phyloP scores from a whole-genome alignment of 2,797 vertebrate genomes.

The Streptopelia turtur region DNA sequence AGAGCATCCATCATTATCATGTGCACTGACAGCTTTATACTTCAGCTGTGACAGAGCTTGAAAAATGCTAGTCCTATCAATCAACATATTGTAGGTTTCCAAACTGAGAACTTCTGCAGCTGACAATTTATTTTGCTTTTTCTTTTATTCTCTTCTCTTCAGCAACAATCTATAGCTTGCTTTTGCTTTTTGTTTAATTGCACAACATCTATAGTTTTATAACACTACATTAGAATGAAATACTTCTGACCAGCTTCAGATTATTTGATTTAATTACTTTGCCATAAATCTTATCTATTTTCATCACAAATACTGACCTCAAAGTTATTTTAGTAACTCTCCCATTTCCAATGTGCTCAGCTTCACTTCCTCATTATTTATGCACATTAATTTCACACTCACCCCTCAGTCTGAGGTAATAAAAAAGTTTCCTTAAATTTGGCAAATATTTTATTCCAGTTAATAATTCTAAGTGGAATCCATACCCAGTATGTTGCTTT shows the following conservation, averaged over 20 bases:
- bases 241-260: background rate
- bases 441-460: background rate
- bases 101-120: constrained; percentile 57
- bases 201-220: background rate
- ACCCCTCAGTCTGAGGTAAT: background rate
- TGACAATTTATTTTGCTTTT: constrained; percentile 59
- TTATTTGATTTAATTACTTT: constrained; percentile 49
- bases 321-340: constrained; percentile 38
- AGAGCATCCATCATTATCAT: constrained; percentile 75
- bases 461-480: background rate
- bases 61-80: constrained; percentile 75
- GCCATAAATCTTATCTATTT: constrained; percentile 36
- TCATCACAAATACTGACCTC: constrained; percentile 40
- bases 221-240: constrained; percentile 26
- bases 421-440: background rate
- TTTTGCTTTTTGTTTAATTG: constrained; percentile 63
- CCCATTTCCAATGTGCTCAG: background rate
- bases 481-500: background rate
- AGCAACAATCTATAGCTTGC: constrained; percentile 21
- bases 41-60: constrained; percentile 75
- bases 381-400: constrained; percentile 5
- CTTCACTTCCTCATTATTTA: background rate
- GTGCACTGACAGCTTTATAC: constrained; percentile 71
- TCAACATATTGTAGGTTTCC: constrained; percentile 63
- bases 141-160: constrained; percentile 47